phyloP scores from a whole-genome alignment of 64 coral and sea anemone genomes.

The Montipora cactus region DNA sequence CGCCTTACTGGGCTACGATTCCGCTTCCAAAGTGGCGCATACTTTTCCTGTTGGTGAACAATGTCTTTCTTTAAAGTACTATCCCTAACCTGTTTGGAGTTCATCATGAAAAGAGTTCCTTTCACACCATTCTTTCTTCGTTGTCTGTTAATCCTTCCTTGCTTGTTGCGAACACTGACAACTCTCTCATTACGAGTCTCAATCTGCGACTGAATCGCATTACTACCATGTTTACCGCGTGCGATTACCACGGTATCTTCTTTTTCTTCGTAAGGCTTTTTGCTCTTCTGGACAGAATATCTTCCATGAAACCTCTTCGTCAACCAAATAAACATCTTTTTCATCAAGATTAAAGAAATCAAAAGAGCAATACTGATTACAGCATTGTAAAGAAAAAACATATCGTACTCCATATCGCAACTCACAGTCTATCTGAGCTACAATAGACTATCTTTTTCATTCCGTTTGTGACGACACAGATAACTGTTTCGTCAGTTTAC shows the following conservation, averaged over 20 bases:
- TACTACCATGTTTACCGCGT: not conserved
- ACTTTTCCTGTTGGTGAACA: not conserved
- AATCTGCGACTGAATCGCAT: not conserved
- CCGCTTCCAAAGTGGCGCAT: not conserved
- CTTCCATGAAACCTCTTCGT: not conserved
- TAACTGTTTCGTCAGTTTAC: not conserved
- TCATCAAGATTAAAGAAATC: not conserved
- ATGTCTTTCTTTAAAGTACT: not conserved
- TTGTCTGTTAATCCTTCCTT: not conserved
- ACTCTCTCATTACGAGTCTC: not conserved
- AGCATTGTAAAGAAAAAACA: not conserved
- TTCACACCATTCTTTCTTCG: not conserved
- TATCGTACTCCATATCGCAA: not conserved
- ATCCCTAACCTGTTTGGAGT: not conserved
- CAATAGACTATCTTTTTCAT: not conserved
- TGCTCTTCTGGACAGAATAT: not conserved
- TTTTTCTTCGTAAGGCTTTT: not conserved
- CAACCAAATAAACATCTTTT: not conserved
- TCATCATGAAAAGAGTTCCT: not conserved
- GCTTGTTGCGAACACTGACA: not conserved
- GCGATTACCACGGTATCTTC: not conserved
- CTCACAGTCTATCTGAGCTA: not conserved
- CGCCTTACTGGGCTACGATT: not conserved
- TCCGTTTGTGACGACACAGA: not conserved
- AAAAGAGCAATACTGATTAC: not conserved